Evolutionary conservation across 2,113 vertebrate genomes (phyloP), one percentile per base, ranked within the genome.

Genomic region (Rana temporaria): DNA sequence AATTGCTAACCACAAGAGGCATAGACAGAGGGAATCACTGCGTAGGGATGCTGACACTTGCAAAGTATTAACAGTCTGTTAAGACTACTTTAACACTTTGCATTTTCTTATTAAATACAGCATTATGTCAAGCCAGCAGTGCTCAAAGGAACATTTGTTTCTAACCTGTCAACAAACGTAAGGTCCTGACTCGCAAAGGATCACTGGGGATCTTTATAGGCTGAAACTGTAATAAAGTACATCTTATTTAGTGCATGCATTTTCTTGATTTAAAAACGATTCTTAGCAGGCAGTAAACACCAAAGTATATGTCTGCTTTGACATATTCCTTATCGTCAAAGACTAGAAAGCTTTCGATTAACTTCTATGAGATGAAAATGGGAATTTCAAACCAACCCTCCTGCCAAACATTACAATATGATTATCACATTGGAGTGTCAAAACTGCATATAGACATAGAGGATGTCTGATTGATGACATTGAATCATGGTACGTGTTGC

Each of bases 351-450:
- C 53, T 59, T 79, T 68, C 26, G 20, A 59, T 79, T 79, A 67
- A 59, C 64, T 53, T 59, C 55, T 59, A 15, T 11, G 20, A 38
- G 56, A 59, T 32, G n/a, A 68, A 68, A 24, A 59, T 38, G 19
- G 53, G 34, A 38, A 68, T 68, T 57, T 68, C 64, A 57, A 59
- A 57, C 52, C 53, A 32, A 52, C 59, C 53, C 65, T 68, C n/a
- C 32, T 79, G 65, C 65, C 77, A 68, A 57, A 68, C 59, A 34
- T 79, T 79, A 69, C 52, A 60, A 59, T 57, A 42, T 69, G 30
- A 79, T 79, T 79, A 79, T 68, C 65, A 79, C 65, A 57, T 24
- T 69, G 53, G 30, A 68, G 53, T 24, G 16, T 79, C 65, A 68
- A 32, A 17, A 68, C 6, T 69, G 17, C n/a, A 57, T 42, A 2